Evolutionary conservation across 2,113 vertebrate species (phyloP).

Genomic region (Sander lucioperca): DNA sequence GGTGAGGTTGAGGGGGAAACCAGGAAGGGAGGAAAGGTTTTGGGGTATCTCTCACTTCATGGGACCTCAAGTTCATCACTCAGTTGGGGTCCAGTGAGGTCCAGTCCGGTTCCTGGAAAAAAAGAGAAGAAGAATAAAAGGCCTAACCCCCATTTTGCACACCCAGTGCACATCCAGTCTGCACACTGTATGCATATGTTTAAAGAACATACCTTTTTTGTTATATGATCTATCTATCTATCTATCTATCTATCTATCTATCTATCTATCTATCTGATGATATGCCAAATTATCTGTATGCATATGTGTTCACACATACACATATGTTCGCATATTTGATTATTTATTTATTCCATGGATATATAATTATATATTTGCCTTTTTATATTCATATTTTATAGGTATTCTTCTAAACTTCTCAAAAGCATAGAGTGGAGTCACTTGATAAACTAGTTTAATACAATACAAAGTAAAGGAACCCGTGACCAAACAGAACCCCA

Average conservation of each 20-base stretch:
- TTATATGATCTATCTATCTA: no score
- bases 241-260: no score
- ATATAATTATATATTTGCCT: not conserved
- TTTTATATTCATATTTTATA: not conserved
- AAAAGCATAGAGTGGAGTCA: not conserved
- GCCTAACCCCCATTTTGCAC: no score
- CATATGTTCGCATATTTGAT: not conserved
- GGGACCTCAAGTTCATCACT: constrained; percentile 45
- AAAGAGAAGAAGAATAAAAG: not conserved
- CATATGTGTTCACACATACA: no score
- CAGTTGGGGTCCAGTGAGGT: not conserved
- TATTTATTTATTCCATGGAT: not conserved
- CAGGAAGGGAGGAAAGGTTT: not conserved
- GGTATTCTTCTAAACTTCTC: not conserved
- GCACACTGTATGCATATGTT: no score
- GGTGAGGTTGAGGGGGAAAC: not conserved
- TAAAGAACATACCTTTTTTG: no score
- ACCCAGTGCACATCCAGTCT: no score
- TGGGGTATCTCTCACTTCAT: constrained; percentile 20
- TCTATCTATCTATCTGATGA: not conserved
- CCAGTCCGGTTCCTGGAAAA: not conserved
- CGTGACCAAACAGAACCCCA: not conserved
- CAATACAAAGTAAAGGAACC: not conserved
- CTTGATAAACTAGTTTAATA: not conserved
- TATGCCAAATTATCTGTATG: not conserved